Percentiles rank a stretch among this genome's conserved stretches.
Conservation (phyloP, 2,113 vertebrate species). For the Typhlomys cinereus region DNA sequence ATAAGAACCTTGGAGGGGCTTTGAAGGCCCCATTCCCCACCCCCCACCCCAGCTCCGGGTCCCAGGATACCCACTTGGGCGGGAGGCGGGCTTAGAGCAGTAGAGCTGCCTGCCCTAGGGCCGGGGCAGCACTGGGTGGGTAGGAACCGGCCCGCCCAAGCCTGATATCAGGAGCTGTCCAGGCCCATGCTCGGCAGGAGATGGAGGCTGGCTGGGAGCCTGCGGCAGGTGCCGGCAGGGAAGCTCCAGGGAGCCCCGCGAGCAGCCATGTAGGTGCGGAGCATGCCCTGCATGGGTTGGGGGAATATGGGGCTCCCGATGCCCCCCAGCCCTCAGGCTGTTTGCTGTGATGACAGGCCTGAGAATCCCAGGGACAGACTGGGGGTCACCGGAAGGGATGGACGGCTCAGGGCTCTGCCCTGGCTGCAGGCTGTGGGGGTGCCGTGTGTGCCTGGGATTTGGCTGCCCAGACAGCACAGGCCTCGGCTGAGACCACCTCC, state of each 20-base stretch:
- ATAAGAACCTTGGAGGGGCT: constrained; percentile 47
- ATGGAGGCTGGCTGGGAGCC: not conserved
- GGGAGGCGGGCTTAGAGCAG: not conserved
- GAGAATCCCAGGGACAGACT: not conserved
- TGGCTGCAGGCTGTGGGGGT: too few species aligned
- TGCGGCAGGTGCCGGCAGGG: not conserved
- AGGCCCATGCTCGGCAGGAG: not conserved
- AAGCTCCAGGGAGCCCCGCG: not conserved
- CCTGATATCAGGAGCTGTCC: not conserved
- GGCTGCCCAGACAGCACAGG: too few species aligned
- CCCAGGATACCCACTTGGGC: too few species aligned
- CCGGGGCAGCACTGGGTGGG: too few species aligned
- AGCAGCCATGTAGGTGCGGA: not conserved
- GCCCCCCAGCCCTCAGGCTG: not conserved
- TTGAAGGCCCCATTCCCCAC: constrained; percentile 57
- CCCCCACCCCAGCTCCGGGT: not conserved
- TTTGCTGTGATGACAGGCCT: not conserved
- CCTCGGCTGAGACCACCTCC: too few species aligned
- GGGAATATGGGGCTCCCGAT: not conserved
- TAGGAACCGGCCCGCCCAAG: too few species aligned
- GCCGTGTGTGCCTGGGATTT: too few species aligned
- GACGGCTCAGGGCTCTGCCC: too few species aligned
- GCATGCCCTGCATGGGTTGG: not conserved
- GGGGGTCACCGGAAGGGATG: too few species aligned
- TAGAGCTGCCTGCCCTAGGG: not conserved